Evolutionary conservation across 1,140 invertebrate genomes (phyloP).

Genomic region (Bombus polaris): DNA sequence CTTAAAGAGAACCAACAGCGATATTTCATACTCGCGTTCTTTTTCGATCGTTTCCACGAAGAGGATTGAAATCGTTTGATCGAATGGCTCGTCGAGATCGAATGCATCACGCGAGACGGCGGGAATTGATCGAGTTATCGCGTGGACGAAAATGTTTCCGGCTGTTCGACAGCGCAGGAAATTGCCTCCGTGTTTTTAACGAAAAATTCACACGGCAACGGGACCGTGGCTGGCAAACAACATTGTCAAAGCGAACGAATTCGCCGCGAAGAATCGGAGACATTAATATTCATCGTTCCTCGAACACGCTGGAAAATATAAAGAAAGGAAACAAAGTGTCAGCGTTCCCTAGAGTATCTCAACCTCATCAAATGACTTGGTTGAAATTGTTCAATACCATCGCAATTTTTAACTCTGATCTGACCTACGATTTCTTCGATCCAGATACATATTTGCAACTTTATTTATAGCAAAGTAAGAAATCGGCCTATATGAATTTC

Average conservation of each 20-base stretch:
- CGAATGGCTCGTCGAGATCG: slow-evolving; percentile 1
- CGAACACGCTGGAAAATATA: not conserved
- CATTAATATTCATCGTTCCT: slow-evolving; percentile 42
- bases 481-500: not conserved
- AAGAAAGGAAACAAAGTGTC: not conserved
- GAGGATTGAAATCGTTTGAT: not conserved
- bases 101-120: slow-evolving; percentile 17
- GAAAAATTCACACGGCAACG: slow-evolving; percentile 16
- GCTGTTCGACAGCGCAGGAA: slow-evolving; percentile 19
- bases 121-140: slow-evolving; percentile 42
- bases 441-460: not conserved
- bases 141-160: slow-evolving; percentile 32
- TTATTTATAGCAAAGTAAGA: not conserved
- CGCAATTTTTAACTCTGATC: too few relatives aligned
- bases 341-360: not conserved
- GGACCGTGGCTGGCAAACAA: slow-evolving; percentile 13
- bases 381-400: not conserved
- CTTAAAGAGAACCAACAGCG: not conserved
- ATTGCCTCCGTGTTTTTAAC: slow-evolving; percentile 29
- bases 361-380: not conserved
- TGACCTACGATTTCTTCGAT: not conserved
- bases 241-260: slow-evolving; percentile 29
- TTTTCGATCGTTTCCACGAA: not conserved
- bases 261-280: not conserved
- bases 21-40: not conserved